Conservation (phyloP, 2,797 vertebrate species). For the Cottoperca gobio region DNA sequence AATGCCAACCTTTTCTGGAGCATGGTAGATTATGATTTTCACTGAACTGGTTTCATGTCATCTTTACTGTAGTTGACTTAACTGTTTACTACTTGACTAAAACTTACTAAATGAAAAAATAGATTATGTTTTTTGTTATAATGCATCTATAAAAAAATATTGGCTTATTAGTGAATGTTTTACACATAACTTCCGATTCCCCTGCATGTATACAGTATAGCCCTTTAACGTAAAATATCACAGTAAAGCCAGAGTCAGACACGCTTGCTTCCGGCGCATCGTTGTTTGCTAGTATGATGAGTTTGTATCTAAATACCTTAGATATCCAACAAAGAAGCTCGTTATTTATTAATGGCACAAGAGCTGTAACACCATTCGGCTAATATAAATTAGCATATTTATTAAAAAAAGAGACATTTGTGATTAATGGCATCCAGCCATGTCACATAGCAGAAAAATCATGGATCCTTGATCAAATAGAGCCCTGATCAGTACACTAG, state of each 20-base stretch:
- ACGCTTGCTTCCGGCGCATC: constrained; percentile 13
- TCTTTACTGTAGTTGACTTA: neutral
- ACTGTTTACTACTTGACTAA: neutral
- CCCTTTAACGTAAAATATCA: neutral
- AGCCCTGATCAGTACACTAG: constrained; percentile 23
- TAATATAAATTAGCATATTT: constrained; percentile 87
- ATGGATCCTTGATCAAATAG: constrained; percentile 58
- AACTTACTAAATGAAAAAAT: neutral
- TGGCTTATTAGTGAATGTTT: neutral
- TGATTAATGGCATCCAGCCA: constrained; percentile 86
- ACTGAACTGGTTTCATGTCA: neutral
- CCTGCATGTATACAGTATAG: neutral
- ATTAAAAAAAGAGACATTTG: constrained; percentile 87
- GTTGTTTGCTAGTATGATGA: constrained; percentile 57
- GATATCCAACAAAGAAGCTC: constrained; percentile 74
- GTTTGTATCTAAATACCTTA: constrained; percentile 69
- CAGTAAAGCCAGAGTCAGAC: constrained; percentile 15
- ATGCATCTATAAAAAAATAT: neutral
- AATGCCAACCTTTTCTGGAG: neutral
- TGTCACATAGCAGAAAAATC: constrained; percentile 73
- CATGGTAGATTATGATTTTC: neutral
- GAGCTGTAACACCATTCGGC: constrained; percentile 85
- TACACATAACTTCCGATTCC: constrained; percentile 4
- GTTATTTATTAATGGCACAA: constrained; percentile 87
- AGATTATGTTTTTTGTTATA: neutral